Conservation (phyloP, 2,113 vertebrate genomes). For the Syrrhaptes paradoxus region DNA sequence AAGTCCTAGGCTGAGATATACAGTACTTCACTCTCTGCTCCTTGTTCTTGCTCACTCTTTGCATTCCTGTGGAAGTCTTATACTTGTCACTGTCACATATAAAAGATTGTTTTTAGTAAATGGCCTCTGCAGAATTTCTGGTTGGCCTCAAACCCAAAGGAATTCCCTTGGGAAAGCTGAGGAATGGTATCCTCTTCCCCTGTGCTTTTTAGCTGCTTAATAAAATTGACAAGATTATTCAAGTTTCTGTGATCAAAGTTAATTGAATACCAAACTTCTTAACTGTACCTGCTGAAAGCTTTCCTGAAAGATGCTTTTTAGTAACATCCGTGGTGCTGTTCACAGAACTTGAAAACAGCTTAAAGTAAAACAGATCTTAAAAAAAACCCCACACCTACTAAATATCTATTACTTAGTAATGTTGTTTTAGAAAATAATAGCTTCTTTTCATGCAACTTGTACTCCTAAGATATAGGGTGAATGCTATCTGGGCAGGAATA, state of each 20-base stretch:
- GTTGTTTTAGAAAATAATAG: not conserved
- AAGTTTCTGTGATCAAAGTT: not conserved
- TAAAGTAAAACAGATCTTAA: not conserved
- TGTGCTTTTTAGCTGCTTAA: not conserved
- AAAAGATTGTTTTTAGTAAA: not conserved
- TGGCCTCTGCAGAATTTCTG: not conserved
- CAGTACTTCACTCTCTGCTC: not conserved
- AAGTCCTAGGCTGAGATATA: not conserved
- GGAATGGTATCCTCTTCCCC: not conserved
- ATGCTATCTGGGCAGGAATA: not conserved
- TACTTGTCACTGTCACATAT: not conserved
- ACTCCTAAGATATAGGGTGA: not conserved
- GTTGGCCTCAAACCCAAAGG: not conserved
- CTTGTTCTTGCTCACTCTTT: not conserved
- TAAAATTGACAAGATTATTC: not conserved
- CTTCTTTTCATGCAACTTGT: not conserved
- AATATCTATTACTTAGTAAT: too few relatives aligned
- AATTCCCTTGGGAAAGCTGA: not conserved
- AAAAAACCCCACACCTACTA: too few relatives aligned
- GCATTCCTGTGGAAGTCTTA: not conserved
- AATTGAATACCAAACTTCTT: not conserved
- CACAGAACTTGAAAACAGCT: not conserved
- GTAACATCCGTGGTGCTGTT: not conserved
- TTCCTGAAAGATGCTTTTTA: not conserved
- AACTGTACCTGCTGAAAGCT: not conserved